Percentiles rank a stretch among this genome's conserved stretches.
Evolutionary conservation across 1,140 invertebrate species (phyloP).

Genomic region (Neuroterus valhalla): DNA sequence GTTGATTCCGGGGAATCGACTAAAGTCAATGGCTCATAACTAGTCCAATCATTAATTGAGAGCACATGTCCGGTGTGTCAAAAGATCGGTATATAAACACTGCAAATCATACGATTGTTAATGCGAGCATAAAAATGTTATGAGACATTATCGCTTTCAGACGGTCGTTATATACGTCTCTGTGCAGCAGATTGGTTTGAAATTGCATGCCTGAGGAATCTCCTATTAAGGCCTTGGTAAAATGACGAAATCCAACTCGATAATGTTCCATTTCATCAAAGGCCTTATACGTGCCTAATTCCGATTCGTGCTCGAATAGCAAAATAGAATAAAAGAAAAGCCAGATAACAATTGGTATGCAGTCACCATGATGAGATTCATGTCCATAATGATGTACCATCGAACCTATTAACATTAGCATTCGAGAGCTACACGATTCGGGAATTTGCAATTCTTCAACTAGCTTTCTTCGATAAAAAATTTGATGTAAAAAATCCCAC

Average conservation of each 20-base stretch:
- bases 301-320: not conserved
- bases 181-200: conserved; percentile 23
- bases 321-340: not conserved
- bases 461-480: not conserved
- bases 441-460: not conserved
- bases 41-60: conserved; percentile 21
- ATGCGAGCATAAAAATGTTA: not conserved
- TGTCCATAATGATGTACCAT: not conserved
- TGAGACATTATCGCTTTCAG: not conserved
- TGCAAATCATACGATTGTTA: no score
- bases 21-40: conserved; percentile 8
- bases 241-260: conserved; percentile 19
- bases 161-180: not conserved
- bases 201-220: conserved; percentile 42
- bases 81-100: no score
- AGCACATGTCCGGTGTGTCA: not conserved
- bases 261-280: conserved; percentile 19
- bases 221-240: not conserved
- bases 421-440: not conserved
- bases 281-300: conserved; percentile 20
- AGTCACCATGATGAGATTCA: not conserved
- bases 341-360: not conserved
- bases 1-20: conserved; percentile 11
- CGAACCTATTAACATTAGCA: not conserved
- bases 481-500: not conserved